Evolutionary conservation across 2,113 vertebrate species (phyloP), one percentile per base, ranked within the genome.

Genomic region (Tympanuchus pallidicinctus): DNA sequence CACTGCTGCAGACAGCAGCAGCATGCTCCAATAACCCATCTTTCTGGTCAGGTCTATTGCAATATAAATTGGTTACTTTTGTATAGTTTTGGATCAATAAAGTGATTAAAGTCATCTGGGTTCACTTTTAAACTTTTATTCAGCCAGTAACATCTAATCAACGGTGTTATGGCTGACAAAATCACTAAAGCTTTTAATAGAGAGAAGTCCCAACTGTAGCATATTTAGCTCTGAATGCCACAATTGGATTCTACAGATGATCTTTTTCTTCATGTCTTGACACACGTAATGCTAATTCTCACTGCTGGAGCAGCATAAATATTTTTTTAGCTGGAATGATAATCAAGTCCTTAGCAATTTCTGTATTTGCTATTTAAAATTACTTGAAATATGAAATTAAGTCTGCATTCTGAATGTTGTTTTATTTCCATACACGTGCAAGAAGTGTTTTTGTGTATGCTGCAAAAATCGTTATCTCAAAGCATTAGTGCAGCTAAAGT

Each of bases 51-150:
- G 13, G 14, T 34, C 21, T 75, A 75, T 56, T 90, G 5, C 59
- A 74, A 78, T 81, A 92, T 80, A 88, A 83, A 74, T 86, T 77
- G 11, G 7, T 65, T 89, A 72, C 18, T 75, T 93, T 93, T 65
- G 14, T 54, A 70, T 66, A 83, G 19, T 14, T 90, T 86, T 48
- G 28, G 83, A 56, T 86, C 56, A 81, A 48, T 74, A 67, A 60
- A 48, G 36, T 88, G 79, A 74, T 90, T 86, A 22, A 84, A 83
- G 16, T 59, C 73, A 88, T 24, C 32, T 89, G 80, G 8, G 11
- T 71, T 81, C 73, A 8, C 38, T 86, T 81, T 75, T 81, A 84
- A 67, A 78, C 32, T 86, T 67, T 64, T 86, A 80, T 81, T 88
- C 60, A 52, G 42, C n/a, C 15, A 3, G 45, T 83, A 56, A 42